These are phyloP conservation scores for Sialia sialis DNA, from an alignment of 2,113 vertebrate species.

Conservation along the genomic window DNA sequence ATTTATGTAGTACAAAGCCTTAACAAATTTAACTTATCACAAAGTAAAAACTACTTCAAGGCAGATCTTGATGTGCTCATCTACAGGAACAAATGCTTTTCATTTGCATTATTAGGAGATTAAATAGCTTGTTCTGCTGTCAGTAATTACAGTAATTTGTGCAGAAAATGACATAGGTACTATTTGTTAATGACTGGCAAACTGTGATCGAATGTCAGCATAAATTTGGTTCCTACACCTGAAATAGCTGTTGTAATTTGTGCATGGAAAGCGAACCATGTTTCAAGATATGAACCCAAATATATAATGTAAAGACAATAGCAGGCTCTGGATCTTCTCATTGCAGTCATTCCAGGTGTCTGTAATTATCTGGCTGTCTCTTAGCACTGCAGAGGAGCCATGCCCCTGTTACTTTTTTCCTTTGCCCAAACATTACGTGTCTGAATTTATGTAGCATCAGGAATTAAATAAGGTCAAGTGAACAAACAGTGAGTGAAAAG, in stretches of 20 bases:
- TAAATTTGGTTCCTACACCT: not conserved
- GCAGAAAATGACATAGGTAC: not conserved
- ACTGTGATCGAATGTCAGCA: not conserved
- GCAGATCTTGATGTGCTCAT: not conserved
- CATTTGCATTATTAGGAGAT: not conserved
- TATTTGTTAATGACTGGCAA: not conserved
- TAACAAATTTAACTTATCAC: not conserved
- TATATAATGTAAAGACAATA: not conserved
- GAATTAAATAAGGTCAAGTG: not conserved
- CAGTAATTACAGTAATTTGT: conserved; percentile 22
- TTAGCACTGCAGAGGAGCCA: not conserved
- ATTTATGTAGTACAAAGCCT: not conserved
- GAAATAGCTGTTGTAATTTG: not conserved
- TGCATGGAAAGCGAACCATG: not conserved
- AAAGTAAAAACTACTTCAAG: not conserved
- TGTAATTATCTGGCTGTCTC: not conserved
- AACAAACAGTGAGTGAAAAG: not conserved
- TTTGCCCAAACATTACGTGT: not conserved
- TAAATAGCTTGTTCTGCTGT: conserved; percentile 1
- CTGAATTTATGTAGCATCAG: not conserved
- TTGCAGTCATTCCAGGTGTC: not conserved
- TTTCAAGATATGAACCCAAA: not conserved
- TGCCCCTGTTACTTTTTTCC: not conserved
- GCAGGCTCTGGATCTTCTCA: not conserved
- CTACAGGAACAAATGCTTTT: not conserved